Conservation (phyloP, 2,797 vertebrate species). For the Enteromius argenteus region DNA sequence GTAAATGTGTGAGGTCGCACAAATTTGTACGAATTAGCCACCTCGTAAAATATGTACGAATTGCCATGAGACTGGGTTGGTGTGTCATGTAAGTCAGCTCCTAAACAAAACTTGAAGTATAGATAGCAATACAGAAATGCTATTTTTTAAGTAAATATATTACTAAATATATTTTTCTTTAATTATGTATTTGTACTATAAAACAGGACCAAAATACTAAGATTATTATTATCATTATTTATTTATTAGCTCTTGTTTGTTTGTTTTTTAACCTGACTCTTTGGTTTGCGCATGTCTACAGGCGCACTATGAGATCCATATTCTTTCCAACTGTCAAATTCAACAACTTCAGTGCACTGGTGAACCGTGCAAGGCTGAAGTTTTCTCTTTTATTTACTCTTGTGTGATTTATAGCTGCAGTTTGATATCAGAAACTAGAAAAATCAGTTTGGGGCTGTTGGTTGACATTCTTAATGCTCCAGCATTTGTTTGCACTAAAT, state of each 20-base stretch:
- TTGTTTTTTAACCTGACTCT: neutral
- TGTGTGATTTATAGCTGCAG: constrained; percentile 28
- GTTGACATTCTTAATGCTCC: constrained; percentile 34
- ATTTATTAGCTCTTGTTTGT: too few relatives aligned
- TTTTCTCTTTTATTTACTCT: constrained; percentile 36
- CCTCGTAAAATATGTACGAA: too few relatives aligned
- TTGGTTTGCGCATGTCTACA: constrained; percentile 10
- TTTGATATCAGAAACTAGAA: constrained; percentile 52
- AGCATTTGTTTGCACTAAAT: constrained; percentile 40
- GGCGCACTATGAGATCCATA: neutral
- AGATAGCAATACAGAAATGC: neutral
- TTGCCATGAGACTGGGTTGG: too few relatives aligned
- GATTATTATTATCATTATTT: too few relatives aligned
- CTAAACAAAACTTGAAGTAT: neutral
- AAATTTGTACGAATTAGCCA: too few relatives aligned
- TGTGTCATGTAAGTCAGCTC: neutral
- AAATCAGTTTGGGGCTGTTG: constrained; percentile 46
- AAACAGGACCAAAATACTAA: too few relatives aligned
- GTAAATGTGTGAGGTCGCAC: too few relatives aligned
- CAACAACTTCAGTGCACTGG: constrained; percentile 1
- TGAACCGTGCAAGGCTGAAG: constrained; percentile 28
- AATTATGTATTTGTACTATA: too few relatives aligned
- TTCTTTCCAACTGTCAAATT: constrained; percentile 23
- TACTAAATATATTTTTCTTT: too few relatives aligned
- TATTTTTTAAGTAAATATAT: too few relatives aligned